phyloP scores from a whole-genome alignment of 2,113 vertebrate species.

The Sus scrofa region T2T-Sscrofa CM000824.6:61409001-61409500 shows the following conservation, averaged over 20 bases:
- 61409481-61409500: not conserved
- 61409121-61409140: rapidly evolving
- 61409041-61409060: not conserved
- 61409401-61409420: constrained; percentile 15
- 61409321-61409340: not conserved
- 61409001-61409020: rapidly evolving
- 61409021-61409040: not conserved
- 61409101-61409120: no score
- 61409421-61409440: constrained; percentile 57
- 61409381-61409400: constrained; percentile 36
- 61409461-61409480: not conserved
- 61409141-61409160: not conserved
- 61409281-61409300: not conserved
- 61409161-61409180: rapidly evolving
- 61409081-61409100: not conserved
- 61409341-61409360: not conserved
- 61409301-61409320: not conserved
- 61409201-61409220: not conserved
- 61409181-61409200: not conserved
- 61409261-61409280: not conserved
- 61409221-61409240: not conserved
- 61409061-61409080: not conserved
- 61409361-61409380: not conserved
- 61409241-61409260: not conserved
- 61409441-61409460: constrained; percentile 33